Conservation (phyloP, 2,797 vertebrate genomes). For the Hipposideros larvatus region DNA sequence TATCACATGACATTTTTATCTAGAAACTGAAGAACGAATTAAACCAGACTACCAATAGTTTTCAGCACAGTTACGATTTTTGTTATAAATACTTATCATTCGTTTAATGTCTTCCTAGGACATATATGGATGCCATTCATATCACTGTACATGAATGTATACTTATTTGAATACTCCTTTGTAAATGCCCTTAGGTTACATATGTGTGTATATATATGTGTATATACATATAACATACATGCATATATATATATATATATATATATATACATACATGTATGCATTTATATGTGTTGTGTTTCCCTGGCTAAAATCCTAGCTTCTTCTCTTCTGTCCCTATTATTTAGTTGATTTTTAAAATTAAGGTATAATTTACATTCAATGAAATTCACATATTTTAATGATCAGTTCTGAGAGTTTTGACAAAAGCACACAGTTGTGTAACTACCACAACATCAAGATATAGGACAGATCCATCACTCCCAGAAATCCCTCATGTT, state of each 20-base stretch:
- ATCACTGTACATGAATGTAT: neutral
- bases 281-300: neutral
- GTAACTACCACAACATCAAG: neutral
- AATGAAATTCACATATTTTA: neutral
- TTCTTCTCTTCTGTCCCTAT: neutral
- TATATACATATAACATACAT: no score
- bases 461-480: neutral
- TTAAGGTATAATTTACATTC: neutral
- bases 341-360: neutral
- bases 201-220: neutral
- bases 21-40: neutral
- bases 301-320: neutral
- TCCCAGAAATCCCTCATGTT: neutral
- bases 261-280: no score
- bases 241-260: no score
- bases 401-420: neutral
- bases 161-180: neutral
- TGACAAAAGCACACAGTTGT: neutral
- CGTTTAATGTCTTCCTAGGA: neutral
- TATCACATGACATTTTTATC: neutral
- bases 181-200: neutral
- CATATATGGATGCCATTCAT: neutral
- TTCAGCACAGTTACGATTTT: neutral
- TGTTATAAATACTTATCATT: neutral
- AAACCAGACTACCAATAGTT: neutral